A percentile compares a stretch with the other conserved stretches of the same genome.
These are phyloP conservation scores for Litocranius walleri DNA, from an alignment of 2,113 vertebrate genomes.

Conservation along the genomic window DNA sequence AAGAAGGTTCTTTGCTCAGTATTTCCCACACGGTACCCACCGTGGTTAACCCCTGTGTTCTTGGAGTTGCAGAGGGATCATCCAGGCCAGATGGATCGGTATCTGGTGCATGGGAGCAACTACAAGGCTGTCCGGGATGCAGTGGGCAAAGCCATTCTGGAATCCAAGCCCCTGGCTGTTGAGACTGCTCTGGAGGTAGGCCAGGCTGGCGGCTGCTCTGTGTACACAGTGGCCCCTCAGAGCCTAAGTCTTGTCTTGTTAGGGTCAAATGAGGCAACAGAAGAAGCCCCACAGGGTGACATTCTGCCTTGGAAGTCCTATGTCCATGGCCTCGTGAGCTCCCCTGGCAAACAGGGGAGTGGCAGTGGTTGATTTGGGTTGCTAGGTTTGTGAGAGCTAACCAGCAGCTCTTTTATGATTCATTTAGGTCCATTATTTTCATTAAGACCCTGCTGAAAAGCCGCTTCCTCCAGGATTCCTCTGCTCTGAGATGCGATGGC, in stretches of 20 bases:
- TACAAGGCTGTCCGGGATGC: constrained; percentile 89
- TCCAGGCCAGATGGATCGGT: constrained; percentile 83
- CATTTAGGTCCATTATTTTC: not conserved
- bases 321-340: rapidly evolving
- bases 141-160: constrained; percentile 80
- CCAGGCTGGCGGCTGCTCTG: not conserved
- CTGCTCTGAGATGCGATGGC: rapidly evolving
- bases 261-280: not conserved
- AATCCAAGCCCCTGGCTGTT: constrained; percentile 73
- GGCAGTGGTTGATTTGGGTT: rapidly evolving
- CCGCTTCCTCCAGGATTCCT: not conserved
- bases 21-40: rapidly evolving
- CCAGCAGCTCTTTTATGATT: too few species aligned
- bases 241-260: not conserved
- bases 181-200: constrained; percentile 82
- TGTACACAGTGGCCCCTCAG: not conserved
- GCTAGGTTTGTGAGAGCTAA: too few species aligned
- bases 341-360: rapidly evolving
- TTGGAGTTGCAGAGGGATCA: constrained; percentile 59
- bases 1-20: not conserved
- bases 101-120: constrained; percentile 83
- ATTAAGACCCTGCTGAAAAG: not conserved
- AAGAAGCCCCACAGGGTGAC: too few species aligned
- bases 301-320: rapidly evolving
- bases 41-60: not conserved